Conservation (phyloP, 1,140 invertebrate species). For the Formica selysi region DNA sequence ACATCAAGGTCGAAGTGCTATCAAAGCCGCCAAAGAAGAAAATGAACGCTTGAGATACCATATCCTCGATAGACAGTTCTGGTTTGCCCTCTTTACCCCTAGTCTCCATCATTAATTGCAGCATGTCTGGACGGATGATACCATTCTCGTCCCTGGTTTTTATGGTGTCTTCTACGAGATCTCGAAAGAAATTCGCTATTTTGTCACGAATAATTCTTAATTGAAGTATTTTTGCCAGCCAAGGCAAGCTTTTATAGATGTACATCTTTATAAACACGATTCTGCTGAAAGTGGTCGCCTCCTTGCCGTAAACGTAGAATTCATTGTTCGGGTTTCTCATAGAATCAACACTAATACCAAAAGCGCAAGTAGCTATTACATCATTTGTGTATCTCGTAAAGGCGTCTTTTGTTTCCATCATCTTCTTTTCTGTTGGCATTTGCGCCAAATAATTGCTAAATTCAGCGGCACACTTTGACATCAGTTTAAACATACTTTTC, state of each 20-base stretch:
- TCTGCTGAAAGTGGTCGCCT: not conserved
- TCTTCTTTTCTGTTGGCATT: not conserved
- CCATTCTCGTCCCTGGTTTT: constrained; percentile 13
- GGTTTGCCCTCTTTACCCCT: not conserved
- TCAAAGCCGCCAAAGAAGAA: constrained; percentile 88
- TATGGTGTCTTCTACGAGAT: constrained; percentile 5
- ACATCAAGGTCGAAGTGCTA: constrained; percentile 85
- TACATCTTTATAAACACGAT: not conserved
- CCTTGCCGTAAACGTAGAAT: constrained; percentile 41
- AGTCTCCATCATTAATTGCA: constrained; percentile 59
- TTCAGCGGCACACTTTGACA: constrained; percentile 57
- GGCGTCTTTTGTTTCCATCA: not conserved
- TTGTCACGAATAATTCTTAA: constrained; percentile 9
- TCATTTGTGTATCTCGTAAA: constrained; percentile 49
- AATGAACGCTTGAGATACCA: constrained; percentile 79
- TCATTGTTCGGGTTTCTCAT: constrained; percentile 44
- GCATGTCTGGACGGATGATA: constrained; percentile 51
- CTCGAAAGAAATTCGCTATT: constrained; percentile 5
- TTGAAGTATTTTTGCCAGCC: not conserved
- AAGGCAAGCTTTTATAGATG: not conserved
- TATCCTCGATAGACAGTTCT: constrained; percentile 26
- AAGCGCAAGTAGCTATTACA: constrained; percentile 53
- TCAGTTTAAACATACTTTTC: constrained; percentile 80
- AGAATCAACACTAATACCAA: no score
- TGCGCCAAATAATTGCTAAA: constrained; percentile 44